Evolutionary conservation across 2,888 invertebrate species (phyloP), one percentile per base, ranked within the genome.

Genomic region (Drosophila prostipennis): DNA sequence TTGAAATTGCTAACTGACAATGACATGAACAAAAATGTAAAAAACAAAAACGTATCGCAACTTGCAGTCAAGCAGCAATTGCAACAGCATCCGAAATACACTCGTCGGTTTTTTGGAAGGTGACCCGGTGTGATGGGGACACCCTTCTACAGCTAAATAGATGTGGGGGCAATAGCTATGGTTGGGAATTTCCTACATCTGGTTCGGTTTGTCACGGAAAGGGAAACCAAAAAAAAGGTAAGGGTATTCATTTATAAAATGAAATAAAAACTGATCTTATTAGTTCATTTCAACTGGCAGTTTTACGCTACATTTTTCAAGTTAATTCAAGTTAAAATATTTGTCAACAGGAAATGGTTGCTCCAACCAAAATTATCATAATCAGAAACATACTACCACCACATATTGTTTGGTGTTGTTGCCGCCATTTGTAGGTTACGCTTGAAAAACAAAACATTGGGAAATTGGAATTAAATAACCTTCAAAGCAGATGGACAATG

Each of bases 11-110:
- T 16, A 42, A 42, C 42, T 19, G 11, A 19, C 19, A 42, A 42
- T 42, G 42, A 14, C 40, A 26, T 6, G 10, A 19, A 6, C 19
- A 19, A 19, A 42, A 42, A 42, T 19, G 10, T 40, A 6, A 16
- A 19, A 19, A 19, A 11, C 5, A 42, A 16, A 19, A 37, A 2
- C 2, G 42, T 39, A 42, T 19, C 42, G 11, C 42, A 42, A 42
- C 16, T 11, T 42, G 42, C 42, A 16, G 42, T 14, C 19, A 19
- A 19, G 16, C 42, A 11, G 42, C 42, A 42, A 42, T 42, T 42
- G 42, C 42, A 42, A 19, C 42, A 42, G 42, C 42, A 42, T 19
- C 42, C 42, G 2, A 42, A 40, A 19, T 19, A 42, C 42, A 42
- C 14, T 39, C 39, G 19, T 11, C 11, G 42, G 42, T 13, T 16